Evolutionary conservation across 1,140 invertebrate genomes (phyloP).

Genomic region (Acromyrmex echinatior): DNA sequence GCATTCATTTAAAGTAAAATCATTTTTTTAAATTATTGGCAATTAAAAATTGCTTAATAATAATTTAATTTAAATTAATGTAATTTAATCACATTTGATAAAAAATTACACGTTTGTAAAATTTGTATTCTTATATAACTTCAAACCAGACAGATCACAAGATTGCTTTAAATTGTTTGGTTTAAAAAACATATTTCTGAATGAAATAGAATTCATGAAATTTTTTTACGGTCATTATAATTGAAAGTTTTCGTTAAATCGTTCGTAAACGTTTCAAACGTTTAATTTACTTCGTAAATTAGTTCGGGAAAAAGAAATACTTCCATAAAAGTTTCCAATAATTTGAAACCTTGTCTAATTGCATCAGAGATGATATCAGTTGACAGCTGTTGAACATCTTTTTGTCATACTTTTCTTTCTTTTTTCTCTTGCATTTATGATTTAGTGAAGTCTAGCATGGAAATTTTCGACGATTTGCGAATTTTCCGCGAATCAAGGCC

Average conservation of each 20-base stretch:
- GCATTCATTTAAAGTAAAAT: background rate
- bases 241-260: background rate
- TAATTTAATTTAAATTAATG: background rate
- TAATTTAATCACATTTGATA: background rate
- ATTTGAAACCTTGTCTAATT: conserved; percentile 45
- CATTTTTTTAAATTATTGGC: background rate
- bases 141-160: background rate
- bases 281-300: background rate
- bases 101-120: too few species aligned
- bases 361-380: conserved; percentile 17
- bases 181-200: background rate
- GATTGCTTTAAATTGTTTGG: conserved; percentile 10
- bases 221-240: conserved; percentile 12
- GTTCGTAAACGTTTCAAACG: conserved; percentile 20
- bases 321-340: conserved; percentile 45
- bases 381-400: background rate
- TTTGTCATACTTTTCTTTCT: background rate
- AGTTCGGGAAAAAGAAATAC: background rate
- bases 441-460: conserved; percentile 49
- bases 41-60: background rate
- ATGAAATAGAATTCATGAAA: conserved; percentile 16
- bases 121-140: background rate
- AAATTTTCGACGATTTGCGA: conserved; percentile 66
- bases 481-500: conserved; percentile 70
- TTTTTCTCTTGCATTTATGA: background rate